Evolutionary conservation across 2,888 invertebrate genomes (phyloP).

Genomic region (Drosophila birchii): DNA sequence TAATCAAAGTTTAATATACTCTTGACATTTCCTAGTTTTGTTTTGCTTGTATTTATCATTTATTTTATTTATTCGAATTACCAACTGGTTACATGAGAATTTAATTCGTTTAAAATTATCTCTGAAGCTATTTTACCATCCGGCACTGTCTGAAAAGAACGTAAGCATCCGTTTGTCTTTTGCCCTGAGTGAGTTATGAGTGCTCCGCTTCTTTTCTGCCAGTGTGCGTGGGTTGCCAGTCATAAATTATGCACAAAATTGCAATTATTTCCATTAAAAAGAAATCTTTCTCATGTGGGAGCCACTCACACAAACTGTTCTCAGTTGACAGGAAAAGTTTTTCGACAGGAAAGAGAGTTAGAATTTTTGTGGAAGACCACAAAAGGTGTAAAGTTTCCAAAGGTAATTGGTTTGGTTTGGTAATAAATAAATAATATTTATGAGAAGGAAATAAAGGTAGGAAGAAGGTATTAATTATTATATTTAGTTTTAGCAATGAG

Average conservation of each 20-base stretch:
- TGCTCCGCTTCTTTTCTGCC: slow-evolving; percentile 29
- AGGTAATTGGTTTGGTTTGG: neutral
- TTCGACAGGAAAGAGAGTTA: slow-evolving; percentile 14
- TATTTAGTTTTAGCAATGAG: too few relatives aligned
- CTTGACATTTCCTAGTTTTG: too few relatives aligned
- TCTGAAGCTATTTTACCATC: neutral
- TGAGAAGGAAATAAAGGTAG: too few relatives aligned
- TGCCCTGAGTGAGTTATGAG: slow-evolving; percentile 51
- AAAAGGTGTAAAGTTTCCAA: slow-evolving; percentile 35
- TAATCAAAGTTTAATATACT: too few relatives aligned
- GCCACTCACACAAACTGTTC: slow-evolving; percentile 1
- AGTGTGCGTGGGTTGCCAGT: slow-evolving; percentile 37
- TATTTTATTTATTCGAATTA: too few relatives aligned
- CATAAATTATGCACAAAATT: slow-evolving; percentile 73
- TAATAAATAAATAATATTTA: neutral
- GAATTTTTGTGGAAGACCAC: neutral
- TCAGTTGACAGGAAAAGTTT: slow-evolving; percentile 30
- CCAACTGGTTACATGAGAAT: too few relatives aligned
- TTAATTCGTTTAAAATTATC: too few relatives aligned
- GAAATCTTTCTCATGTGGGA: slow-evolving; percentile 36
- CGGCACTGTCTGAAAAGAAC: slow-evolving; percentile 1
- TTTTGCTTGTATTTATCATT: too few relatives aligned
- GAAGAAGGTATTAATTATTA: too few relatives aligned
- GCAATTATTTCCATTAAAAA: slow-evolving; percentile 69
- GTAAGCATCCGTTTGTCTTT: slow-evolving; percentile 43